Evolutionary conservation across 1,140 invertebrate genomes (phyloP).

Genomic region (Sycophaga agraensis): DNA sequence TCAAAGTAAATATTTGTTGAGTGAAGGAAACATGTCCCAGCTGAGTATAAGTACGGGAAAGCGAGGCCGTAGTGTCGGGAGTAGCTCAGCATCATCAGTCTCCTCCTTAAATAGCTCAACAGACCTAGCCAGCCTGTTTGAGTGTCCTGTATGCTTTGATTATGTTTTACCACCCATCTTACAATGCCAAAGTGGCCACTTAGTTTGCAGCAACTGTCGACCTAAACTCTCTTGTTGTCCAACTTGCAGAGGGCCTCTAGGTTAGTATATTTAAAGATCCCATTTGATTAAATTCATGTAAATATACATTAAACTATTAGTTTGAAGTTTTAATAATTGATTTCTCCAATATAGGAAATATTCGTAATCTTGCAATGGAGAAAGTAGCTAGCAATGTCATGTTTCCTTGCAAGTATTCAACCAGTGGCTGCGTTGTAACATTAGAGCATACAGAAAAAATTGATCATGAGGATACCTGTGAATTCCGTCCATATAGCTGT

Average conservation of each 20-base stretch:
- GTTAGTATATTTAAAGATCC: slow-evolving; percentile 40
- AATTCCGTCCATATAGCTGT: slow-evolving; percentile 95
- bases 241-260: slow-evolving; percentile 93
- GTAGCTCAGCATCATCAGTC: slow-evolving; percentile 52
- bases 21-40: slow-evolving; percentile 48
- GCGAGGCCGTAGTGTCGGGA: slow-evolving; percentile 51
- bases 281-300: not conserved
- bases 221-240: slow-evolving; percentile 96
- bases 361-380: slow-evolving; percentile 98
- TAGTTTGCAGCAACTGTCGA: slow-evolving; percentile 92
- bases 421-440: slow-evolving; percentile 90
- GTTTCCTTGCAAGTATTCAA: slow-evolving; percentile 99
- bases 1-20: slow-evolving; percentile 1
- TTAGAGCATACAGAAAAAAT: slow-evolving; percentile 94
- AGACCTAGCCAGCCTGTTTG: slow-evolving; percentile 93
- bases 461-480: slow-evolving; percentile 97
- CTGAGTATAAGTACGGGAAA: slow-evolving; percentile 53
- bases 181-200: slow-evolving; percentile 85
- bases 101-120: slow-evolving; percentile 63
- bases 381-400: slow-evolving; percentile 97
- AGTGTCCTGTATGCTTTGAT: slow-evolving; percentile 99
- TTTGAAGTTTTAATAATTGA: too few species aligned
- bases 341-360: slow-evolving; percentile 79
- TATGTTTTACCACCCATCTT: slow-evolving; percentile 96
- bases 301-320: too few species aligned